Conservation (phyloP, 2,113 vertebrate species). For the Sarotherodon lohbergeri region DNA sequence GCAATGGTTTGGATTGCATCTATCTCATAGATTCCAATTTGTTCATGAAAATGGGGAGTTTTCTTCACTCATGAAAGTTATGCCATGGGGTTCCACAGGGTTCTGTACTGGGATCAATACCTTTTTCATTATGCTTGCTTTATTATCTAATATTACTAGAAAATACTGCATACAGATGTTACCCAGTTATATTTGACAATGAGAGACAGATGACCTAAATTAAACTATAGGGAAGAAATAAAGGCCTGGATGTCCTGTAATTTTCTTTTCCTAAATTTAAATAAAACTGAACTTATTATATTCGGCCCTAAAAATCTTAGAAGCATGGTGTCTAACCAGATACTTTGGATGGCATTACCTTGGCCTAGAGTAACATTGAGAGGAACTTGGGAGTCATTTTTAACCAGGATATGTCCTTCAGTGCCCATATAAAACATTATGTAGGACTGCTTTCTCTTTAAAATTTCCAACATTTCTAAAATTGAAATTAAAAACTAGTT, state of each 20-base stretch:
- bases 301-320: neutral
- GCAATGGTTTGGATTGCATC: neutral
- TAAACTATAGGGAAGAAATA: neutral
- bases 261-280: neutral
- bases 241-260: neutral
- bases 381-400: neutral
- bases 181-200: neutral
- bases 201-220: neutral
- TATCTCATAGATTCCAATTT: neutral
- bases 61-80: neutral
- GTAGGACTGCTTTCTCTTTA: neutral
- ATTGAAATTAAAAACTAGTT: neutral
- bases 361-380: neutral
- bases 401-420: neutral
- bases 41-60: neutral
- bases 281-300: neutral
- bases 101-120: neutral
- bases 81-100: neutral
- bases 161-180: neutral
- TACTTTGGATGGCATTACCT: neutral
- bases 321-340: fast-evolving
- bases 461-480: neutral
- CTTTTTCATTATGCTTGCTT: neutral
- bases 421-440: fast-evolving
- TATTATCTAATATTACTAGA: neutral